Percentiles rank a stretch among this genome's conserved stretches.
Conservation (phyloP, 2,113 vertebrate genomes). For the Leiothrix lutea region DNA sequence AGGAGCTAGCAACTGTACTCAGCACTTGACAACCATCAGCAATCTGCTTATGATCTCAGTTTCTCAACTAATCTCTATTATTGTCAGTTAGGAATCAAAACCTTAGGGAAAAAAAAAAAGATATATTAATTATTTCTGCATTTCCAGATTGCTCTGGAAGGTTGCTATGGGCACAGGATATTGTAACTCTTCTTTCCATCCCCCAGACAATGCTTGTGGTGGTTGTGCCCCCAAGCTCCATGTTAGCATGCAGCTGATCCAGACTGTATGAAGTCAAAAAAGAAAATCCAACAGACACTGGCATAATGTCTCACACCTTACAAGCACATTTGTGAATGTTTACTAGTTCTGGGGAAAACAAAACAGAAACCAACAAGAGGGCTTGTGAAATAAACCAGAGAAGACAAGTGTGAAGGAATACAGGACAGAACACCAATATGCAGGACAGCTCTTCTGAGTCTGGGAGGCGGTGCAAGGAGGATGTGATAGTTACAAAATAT, state of each 20-base stretch:
- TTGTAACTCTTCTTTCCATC: neutral
- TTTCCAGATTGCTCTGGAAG: neutral
- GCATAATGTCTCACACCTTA: neutral
- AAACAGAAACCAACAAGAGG: neutral
- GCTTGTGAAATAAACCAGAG: neutral
- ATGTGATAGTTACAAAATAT: neutral
- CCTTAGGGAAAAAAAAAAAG: neutral
- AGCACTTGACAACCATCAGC: neutral
- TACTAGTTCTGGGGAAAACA: neutral
- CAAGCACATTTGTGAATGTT: neutral
- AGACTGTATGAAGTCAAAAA: neutral
- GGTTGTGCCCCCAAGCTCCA: neutral
- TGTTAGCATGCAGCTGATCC: neutral
- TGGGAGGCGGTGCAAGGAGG: neutral
- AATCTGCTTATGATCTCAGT: neutral
- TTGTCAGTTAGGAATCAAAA: neutral
- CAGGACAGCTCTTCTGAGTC: neutral
- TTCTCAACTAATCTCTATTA: neutral
- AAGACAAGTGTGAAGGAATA: neutral
- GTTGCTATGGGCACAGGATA: neutral
- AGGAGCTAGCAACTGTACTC: neutral
- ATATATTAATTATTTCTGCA: neutral
- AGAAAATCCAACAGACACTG: neutral
- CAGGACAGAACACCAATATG: accelerated
- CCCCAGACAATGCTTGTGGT: neutral